Evolutionary conservation across 2,113 vertebrate genomes (phyloP).

Genomic region (Proterorhinus semilunaris): DNA sequence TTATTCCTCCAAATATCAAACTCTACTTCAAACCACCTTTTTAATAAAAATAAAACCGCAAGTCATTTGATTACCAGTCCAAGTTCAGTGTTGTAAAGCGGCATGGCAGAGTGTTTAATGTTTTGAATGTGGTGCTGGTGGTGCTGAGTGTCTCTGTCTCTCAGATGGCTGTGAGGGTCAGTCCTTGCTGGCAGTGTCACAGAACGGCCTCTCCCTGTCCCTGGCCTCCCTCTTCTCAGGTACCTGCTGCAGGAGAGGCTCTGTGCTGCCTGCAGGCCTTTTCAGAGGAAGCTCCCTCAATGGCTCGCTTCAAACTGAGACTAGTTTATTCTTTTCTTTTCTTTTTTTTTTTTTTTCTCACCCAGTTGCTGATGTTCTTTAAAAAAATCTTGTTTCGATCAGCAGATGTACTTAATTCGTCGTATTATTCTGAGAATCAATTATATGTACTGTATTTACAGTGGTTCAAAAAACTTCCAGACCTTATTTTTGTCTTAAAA

Average conservation of each 20-base stretch:
- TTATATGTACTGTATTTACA: no score
- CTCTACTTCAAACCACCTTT: no score
- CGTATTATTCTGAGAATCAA: no score
- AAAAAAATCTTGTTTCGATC: no score
- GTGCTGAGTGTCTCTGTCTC: conserved; percentile 78
- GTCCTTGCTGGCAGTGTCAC: conserved; percentile 90
- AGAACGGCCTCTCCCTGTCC: conserved; percentile 88
- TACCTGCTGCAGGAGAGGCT: conserved; percentile 66
- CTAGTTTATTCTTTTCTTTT: not conserved
- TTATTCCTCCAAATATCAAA: no score
- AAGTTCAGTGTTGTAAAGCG: not conserved
- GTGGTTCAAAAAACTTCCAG: no score
- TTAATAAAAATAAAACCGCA: no score
- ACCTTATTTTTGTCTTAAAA: not conserved
- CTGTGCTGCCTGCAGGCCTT: conserved; percentile 20
- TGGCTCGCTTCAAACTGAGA: conserved; percentile 52
- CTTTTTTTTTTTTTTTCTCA: not conserved
- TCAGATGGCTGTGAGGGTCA: conserved; percentile 92
- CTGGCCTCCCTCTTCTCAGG: conserved; percentile 94
- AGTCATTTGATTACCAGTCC: not conserved
- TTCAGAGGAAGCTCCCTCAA: conserved; percentile 21
- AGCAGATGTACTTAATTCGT: no score
- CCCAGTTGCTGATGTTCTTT: not conserved
- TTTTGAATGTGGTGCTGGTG: conserved; percentile 43
- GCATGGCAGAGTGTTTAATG: not conserved